phyloP scores from a whole-genome alignment of 2,797 vertebrate species.

The Argyrosomus regius region DNA sequence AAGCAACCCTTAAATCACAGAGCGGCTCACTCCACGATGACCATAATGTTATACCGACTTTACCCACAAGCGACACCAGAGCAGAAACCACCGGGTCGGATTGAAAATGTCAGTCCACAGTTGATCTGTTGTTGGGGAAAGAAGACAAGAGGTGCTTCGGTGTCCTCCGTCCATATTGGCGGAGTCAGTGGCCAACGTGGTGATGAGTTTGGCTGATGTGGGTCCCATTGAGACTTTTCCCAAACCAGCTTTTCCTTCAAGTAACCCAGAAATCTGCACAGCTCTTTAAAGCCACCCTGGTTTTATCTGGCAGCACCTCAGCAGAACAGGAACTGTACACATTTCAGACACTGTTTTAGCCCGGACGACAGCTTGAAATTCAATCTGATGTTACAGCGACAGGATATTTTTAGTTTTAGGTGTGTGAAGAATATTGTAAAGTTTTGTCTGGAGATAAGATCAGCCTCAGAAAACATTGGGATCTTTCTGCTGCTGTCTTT shows the following conservation, averaged over 20 bases:
- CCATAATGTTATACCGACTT: conserved; percentile 65
- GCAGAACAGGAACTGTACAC: conserved; percentile 34
- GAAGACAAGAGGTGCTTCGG: not conserved
- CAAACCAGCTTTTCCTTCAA: conserved; percentile 45
- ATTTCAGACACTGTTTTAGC: conserved; percentile 41
- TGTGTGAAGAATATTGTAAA: not conserved
- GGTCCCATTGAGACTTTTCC: conserved; percentile 39
- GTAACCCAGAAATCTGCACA: conserved; percentile 45
- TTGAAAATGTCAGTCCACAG: conserved; percentile 22
- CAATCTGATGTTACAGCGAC: not conserved
- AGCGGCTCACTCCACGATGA: conserved; percentile 50
- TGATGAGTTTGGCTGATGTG: conserved; percentile 69
- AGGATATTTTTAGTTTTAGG: conserved; percentile 3
- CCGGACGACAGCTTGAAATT: not conserved
- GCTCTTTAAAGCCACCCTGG: conserved; percentile 41
- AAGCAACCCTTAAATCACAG: conserved; percentile 65
- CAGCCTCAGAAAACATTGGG: not conserved
- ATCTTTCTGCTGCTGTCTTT: not conserved
- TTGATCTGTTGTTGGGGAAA: conserved; percentile 2
- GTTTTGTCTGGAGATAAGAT: not conserved
- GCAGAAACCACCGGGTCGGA: conserved; percentile 30
- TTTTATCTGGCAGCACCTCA: conserved; percentile 48
- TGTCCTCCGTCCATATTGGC: conserved; percentile 40
- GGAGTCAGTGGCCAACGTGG: conserved; percentile 32
- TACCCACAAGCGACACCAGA: conserved; percentile 58